Conservation (phyloP, 2,888 invertebrate genomes). For the Rhagophthalmus giganteus region DNA sequence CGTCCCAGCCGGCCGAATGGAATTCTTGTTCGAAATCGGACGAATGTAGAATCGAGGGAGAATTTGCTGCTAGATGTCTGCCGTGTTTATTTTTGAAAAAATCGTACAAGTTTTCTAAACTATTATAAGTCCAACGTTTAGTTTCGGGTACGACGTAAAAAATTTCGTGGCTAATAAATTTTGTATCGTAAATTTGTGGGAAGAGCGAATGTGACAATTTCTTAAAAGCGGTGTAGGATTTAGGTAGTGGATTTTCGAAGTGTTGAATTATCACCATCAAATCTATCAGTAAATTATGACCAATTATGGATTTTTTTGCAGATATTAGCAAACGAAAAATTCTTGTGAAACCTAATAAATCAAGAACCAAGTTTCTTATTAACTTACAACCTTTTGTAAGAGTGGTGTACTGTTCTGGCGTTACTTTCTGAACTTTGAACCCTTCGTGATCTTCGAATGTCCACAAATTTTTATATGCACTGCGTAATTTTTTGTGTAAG, state of each 20-base stretch:
- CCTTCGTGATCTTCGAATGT: constrained; percentile 44
- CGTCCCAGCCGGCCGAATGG: constrained; percentile 86
- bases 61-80: constrained; percentile 44
- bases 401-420: constrained; percentile 42
- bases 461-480: constrained; percentile 56
- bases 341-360: constrained; percentile 68
- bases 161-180: constrained; percentile 66
- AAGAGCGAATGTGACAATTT: constrained; percentile 63
- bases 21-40: constrained; percentile 42
- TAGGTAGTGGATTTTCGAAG: constrained; percentile 71
- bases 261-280: constrained; percentile 70
- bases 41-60: constrained; percentile 51
- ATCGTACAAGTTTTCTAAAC: constrained; percentile 61
- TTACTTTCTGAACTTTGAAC: constrained; percentile 51
- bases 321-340: constrained; percentile 64
- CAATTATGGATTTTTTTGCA: constrained; percentile 70
- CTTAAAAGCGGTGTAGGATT: constrained; percentile 67
- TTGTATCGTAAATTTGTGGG: constrained; percentile 74
- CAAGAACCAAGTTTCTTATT: constrained; percentile 58
- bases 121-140: constrained; percentile 60
- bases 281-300: constrained; percentile 76
- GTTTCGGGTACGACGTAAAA: constrained; percentile 46
- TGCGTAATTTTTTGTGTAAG: constrained; percentile 63
- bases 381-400: constrained; percentile 51
- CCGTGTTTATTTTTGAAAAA: constrained; percentile 62